Evolutionary conservation across 2,797 vertebrate species (phyloP).

Genomic region (Girardinus metallicus): DNA sequence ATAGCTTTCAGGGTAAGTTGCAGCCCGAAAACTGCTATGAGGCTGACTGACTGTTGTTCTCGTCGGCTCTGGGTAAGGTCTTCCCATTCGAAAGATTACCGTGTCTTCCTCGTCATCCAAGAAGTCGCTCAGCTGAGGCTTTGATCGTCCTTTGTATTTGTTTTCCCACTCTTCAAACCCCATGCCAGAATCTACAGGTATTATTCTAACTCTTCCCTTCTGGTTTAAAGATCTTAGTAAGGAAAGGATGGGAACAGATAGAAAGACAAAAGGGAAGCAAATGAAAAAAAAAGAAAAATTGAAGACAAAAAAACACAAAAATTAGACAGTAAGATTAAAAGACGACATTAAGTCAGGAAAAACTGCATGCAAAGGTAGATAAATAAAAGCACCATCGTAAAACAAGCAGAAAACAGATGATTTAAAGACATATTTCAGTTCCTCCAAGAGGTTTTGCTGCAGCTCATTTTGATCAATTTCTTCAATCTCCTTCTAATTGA

Average conservation of each 20-base stretch:
- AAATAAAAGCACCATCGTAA: neutral
- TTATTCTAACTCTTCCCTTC: conserved; percentile 88
- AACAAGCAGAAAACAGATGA: neutral
- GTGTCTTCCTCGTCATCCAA: conserved; percentile 80
- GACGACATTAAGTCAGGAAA: conserved; percentile 27
- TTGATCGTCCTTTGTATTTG: conserved; percentile 83
- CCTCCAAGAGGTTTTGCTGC: no score
- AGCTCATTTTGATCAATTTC: no score
- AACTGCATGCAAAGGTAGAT: conserved; percentile 48
- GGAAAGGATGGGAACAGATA: conserved; percentile 51
- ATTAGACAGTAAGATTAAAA: conserved; percentile 48
- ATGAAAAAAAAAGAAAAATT: conserved; percentile 57
- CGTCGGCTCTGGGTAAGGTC: conserved; percentile 49
- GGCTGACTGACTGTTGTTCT: conserved; percentile 48
- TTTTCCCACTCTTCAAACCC: conserved; percentile 86
- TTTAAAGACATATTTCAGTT: neutral
- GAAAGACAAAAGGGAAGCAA: conserved; percentile 64
- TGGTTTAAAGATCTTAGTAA: conserved; percentile 83
- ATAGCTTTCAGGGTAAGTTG: conserved; percentile 87
- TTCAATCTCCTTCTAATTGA: no score
- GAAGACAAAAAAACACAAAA: conserved; percentile 59
- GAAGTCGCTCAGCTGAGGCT: conserved; percentile 83
- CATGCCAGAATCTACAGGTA: conserved; percentile 88
- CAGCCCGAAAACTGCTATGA: conserved; percentile 60
- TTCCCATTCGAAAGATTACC: conserved; percentile 64